These are phyloP conservation scores for Yponomeuta plumbellus DNA, from an alignment of 2,888 invertebrate species.

Conservation along the genomic window DNA sequence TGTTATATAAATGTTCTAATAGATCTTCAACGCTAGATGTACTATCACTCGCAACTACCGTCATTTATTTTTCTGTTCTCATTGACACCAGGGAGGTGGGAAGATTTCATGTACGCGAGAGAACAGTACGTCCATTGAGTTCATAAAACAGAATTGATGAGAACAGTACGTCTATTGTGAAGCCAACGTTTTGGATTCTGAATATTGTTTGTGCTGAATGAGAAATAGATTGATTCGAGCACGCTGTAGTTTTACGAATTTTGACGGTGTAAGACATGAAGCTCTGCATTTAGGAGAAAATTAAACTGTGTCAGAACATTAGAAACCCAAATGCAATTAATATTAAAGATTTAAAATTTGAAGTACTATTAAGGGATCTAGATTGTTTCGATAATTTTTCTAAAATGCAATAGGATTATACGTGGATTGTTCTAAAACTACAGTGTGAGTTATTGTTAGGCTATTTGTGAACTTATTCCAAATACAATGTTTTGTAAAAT, in stretches of 20 bases:
- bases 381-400: background rate
- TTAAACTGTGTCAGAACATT: background rate
- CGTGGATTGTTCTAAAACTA: background rate
- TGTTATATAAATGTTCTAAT: too few species aligned
- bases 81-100: too few species aligned
- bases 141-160: too few species aligned
- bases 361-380: background rate
- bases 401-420: background rate
- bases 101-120: too few species aligned
- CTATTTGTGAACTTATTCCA: conserved; percentile 5
- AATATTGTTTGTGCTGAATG: background rate
- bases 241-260: conserved; percentile 1
- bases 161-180: background rate
- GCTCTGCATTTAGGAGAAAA: background rate
- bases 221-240: background rate
- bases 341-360: background rate
- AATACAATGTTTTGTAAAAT: background rate
- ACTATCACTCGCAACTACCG: too few species aligned
- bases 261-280: background rate
- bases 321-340: background rate
- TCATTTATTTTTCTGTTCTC: too few species aligned
- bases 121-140: background rate
- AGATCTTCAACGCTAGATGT: too few species aligned
- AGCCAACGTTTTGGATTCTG: background rate
- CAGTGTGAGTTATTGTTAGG: conserved; percentile 4